Evolutionary conservation across 2,797 vertebrate genomes (phyloP), one percentile per base, ranked within the genome.

Genomic region (Oceanodroma leucorhoa): DNA sequence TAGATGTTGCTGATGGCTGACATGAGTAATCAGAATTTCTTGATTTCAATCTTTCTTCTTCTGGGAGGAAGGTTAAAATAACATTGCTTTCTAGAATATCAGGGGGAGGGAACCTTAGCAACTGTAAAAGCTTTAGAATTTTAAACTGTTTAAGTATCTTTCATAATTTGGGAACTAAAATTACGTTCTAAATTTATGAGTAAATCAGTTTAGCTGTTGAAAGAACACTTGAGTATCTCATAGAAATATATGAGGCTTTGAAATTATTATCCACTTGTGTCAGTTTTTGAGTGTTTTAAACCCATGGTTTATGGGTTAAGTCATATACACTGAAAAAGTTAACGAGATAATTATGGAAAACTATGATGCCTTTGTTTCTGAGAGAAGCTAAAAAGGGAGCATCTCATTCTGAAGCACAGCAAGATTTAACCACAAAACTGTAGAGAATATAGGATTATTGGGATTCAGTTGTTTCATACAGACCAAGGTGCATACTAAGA

Each of bases 71-170:
- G 5, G 26, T 73, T 64, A 50, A 60, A 70, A 65, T 43, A 79
- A 27, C 16, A 6, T 41, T 85, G 51, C 19, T 62, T 67, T 77
- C 60, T 67, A n/a, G 22, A 51, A 18, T 62, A 9, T 57, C 1
- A 0, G 8, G 6, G 7, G 24, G 16, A 80, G 11, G 32, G 6
- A 78, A n/a, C 58, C 0, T 1, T 48, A 82, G 51, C 41, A 57
- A 61, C 22, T 85, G 19, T 46, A 43, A 79, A 85, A 67, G 10
- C 29, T 75, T 71, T 55, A 45, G 57, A 38, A 65, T 75, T 40
- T 51, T 45, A n/a, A 77, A 21, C n/a, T 50, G 34, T 55, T 60
- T 3, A 70, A 69, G 9, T 51, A 17, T 32, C 20, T 55, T 51
- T 64, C 11, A 61, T n/a, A 41, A 85, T 45, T 65, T 69, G 54